Conservation (phyloP, 2,113 vertebrate species). For the Axis porcinus region DNA sequence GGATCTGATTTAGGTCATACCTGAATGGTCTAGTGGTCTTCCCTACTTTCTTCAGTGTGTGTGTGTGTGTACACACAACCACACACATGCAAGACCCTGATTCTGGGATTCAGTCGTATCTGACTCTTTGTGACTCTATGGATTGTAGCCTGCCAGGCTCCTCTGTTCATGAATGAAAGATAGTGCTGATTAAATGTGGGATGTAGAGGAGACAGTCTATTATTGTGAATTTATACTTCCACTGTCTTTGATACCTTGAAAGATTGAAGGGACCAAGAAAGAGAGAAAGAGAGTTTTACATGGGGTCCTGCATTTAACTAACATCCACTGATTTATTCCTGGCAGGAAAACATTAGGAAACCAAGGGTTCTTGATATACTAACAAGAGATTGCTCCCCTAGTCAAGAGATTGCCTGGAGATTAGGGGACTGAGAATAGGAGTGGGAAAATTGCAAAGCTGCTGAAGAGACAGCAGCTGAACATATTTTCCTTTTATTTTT, state of each 20-base stretch:
- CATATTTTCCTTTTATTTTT: conserved; percentile 75
- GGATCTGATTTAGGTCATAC: background rate
- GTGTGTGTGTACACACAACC: background rate
- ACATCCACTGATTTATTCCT: background rate
- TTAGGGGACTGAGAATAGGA: conserved; percentile 54
- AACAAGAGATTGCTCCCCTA: conserved; percentile 33
- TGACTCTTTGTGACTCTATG: background rate
- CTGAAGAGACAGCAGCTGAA: conserved; percentile 75
- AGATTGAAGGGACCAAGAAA: background rate
- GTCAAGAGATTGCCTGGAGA: conserved; percentile 58
- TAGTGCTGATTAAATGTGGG: background rate
- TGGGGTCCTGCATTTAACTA: background rate
- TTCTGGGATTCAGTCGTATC: background rate
- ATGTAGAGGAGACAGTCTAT: background rate
- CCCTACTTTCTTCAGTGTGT: background rate
- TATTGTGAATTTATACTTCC: background rate
- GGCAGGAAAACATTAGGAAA: conserved; percentile 17
- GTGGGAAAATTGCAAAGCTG: conserved; percentile 75
- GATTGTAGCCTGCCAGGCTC: background rate
- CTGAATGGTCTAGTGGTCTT: background rate
- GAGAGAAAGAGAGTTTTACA: background rate
- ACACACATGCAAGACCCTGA: background rate
- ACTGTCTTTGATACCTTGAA: background rate
- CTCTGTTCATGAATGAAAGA: background rate
- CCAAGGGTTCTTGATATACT: conserved; percentile 42